A percentile compares a stretch with the other conserved stretches of the same genome.
phyloP scores from a whole-genome alignment of 1,140 invertebrate species.

The Hycleus phaleratus region DNA sequence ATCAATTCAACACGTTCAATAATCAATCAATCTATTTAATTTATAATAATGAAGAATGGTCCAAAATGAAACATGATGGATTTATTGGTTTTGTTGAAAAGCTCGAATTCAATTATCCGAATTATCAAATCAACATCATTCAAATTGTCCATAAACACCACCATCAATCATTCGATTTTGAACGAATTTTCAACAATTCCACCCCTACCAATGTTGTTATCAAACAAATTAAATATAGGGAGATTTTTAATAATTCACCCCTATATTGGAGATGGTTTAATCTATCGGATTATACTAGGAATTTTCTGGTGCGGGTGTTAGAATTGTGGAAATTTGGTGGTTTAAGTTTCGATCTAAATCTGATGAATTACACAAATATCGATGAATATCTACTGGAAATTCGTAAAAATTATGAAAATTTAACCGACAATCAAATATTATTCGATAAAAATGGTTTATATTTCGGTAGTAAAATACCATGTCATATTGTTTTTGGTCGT shows the following conservation, averaged over 20 bases:
- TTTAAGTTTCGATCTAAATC: conserved; percentile 26
- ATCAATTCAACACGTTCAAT: not conserved
- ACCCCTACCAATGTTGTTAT: conserved; percentile 15
- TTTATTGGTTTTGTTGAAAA: too few species aligned
- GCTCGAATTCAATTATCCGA: not conserved
- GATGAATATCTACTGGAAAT: not conserved
- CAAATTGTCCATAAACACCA: too few species aligned
- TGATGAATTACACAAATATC: not conserved
- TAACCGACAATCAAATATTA: not conserved
- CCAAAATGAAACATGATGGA: too few species aligned
- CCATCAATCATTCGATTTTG: too few species aligned
- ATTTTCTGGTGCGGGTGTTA: conserved; percentile 30
- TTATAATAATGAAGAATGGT: too few species aligned
- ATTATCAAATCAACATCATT: conserved; percentile 8
- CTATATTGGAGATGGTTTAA: conserved; percentile 24
- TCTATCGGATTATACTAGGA: conserved; percentile 19
- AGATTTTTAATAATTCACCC: conserved; percentile 25
- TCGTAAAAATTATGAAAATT: not conserved
- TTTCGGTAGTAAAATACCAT: too few species aligned
- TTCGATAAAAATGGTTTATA: not conserved
- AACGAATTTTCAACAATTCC: conserved; percentile 19
- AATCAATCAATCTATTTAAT: too few species aligned
- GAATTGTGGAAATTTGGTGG: conserved; percentile 34
- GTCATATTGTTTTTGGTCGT: too few species aligned
- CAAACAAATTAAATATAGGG: conserved; percentile 19